A percentile compares a stretch with the other conserved stretches of the same genome.
phyloP scores from a whole-genome alignment of 2,797 vertebrate species.

The Enteromius mattozi region DNA sequence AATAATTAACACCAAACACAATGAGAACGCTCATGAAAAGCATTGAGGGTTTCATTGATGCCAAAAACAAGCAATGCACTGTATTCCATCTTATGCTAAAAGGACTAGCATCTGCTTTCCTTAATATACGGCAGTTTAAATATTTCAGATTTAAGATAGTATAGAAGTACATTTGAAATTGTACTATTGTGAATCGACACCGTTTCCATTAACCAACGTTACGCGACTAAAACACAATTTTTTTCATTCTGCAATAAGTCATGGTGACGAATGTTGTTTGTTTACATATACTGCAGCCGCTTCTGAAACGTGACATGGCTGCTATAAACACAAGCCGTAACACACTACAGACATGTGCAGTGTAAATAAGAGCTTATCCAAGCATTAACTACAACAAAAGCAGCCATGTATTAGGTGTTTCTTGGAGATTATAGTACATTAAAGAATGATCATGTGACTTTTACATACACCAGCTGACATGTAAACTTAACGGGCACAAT shows the following conservation, averaged over 20 bases:
- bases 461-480: not conserved
- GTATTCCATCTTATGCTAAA: not conserved
- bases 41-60: not conserved
- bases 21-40: not conserved
- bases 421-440: not conserved
- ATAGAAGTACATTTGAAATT: not conserved
- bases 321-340: not conserved
- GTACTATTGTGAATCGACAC: not conserved
- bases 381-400: not conserved
- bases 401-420: not conserved
- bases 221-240: not conserved
- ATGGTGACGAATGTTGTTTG: not conserved
- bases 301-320: not conserved
- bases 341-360: too few species aligned
- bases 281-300: not conserved
- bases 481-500: not conserved
- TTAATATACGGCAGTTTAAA: not conserved
- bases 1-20: not conserved
- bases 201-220: not conserved
- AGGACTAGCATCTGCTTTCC: not conserved
- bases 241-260: not conserved
- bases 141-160: not conserved
- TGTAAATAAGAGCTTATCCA: not conserved
- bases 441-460: not conserved
- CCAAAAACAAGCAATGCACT: not conserved